Evolutionary conservation across 1,140 invertebrate species (phyloP).

Genomic region (Drosophila ananassae): DNA sequence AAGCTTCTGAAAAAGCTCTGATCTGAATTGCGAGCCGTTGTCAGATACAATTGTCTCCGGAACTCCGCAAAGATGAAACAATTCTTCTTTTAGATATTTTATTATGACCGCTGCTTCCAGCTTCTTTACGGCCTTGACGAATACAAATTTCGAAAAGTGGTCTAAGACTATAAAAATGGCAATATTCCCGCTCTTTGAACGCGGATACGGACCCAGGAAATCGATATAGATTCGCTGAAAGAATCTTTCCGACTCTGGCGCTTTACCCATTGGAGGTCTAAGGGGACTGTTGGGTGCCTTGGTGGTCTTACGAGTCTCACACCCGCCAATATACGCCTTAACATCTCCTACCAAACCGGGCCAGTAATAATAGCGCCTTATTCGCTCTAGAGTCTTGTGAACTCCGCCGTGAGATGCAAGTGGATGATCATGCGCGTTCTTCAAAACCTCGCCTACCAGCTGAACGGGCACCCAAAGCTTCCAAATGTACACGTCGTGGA

Average conservation of each 20-base stretch:
- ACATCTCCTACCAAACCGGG: conserved; percentile 18
- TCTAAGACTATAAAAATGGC: conserved; percentile 32
- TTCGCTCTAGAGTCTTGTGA: background rate
- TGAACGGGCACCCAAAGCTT: no score
- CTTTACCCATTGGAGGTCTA: conserved; percentile 23
- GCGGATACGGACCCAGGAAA: conserved; percentile 32
- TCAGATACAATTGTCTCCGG: conserved; percentile 10
- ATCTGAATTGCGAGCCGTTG: conserved; percentile 3
- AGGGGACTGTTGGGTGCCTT: conserved; percentile 17
- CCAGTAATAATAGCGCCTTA: conserved; percentile 19
- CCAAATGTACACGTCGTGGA: no score
- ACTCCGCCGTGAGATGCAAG: conserved; percentile 13
- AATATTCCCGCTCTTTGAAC: conserved; percentile 19
- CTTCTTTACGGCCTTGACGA: conserved; percentile 28
- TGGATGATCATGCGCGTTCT: conserved; percentile 7
- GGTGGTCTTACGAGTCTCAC: conserved; percentile 11
- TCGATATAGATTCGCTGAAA: conserved; percentile 40
- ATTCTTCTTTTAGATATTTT: background rate
- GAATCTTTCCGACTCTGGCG: conserved; percentile 4
- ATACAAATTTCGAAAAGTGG: conserved; percentile 29
- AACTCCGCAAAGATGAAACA: conserved; percentile 2
- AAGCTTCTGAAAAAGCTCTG: background rate
- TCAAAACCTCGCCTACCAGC: background rate
- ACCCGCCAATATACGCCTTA: conserved; percentile 1
- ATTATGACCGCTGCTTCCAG: conserved; percentile 1